phyloP scores from a whole-genome alignment of 2,113 vertebrate species.

The Brevimyrus niger region DNA sequence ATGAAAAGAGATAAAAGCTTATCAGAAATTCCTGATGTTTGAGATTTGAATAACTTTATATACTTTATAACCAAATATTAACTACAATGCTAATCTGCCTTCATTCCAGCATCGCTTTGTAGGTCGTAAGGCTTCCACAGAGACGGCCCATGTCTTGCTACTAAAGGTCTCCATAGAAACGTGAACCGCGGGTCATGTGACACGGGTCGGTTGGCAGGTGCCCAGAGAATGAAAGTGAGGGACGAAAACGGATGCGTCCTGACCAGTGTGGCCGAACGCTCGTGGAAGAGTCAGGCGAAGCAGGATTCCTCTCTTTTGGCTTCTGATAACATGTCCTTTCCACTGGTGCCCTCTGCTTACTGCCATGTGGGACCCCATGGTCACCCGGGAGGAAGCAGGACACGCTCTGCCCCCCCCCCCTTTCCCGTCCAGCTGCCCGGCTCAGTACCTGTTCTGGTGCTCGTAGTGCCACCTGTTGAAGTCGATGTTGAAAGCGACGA shows the following conservation, averaged over 20 bases:
- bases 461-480: conserved; percentile 99
- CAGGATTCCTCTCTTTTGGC: conserved; percentile 36
- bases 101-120: conserved; percentile 35
- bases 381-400: conserved; percentile 37
- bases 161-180: conserved; percentile 66
- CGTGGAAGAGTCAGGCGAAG: conserved; percentile 55
- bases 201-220: conserved; percentile 51
- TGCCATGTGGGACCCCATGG: background rate
- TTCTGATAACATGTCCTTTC: background rate
- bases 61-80: background rate
- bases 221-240: conserved; percentile 59
- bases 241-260: conserved; percentile 60
- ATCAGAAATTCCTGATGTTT: conserved; percentile 2
- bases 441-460: conserved; percentile 98
- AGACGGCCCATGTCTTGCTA: conserved; percentile 57
- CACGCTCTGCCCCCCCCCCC: background rate
- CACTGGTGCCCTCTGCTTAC: background rate
- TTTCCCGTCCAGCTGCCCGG: conserved; percentile 20
- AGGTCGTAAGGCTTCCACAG: conserved; percentile 40
- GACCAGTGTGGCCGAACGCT: conserved; percentile 68
- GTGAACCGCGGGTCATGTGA: conserved; percentile 64
- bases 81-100: background rate
- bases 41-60: background rate
- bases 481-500: conserved; percentile 99
- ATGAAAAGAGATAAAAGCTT: conserved; percentile 20